phyloP scores from a whole-genome alignment of 1,140 invertebrate genomes.

The Babylonia areolata region DNA sequence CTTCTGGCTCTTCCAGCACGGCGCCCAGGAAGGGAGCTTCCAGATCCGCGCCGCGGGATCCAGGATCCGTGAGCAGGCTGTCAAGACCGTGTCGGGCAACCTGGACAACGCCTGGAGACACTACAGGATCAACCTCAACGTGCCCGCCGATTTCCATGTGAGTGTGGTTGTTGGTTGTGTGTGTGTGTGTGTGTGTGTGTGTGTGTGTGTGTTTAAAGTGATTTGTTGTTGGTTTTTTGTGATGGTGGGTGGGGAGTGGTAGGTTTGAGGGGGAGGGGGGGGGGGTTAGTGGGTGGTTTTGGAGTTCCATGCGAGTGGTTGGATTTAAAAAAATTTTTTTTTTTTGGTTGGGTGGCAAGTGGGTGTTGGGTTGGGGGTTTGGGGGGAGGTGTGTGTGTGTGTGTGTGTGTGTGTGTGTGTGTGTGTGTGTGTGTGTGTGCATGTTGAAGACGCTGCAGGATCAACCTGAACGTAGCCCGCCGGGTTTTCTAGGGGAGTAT shows the following conservation, averaged over 20 bases:
- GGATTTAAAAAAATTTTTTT: too few species aligned
- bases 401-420: neutral
- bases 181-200: neutral
- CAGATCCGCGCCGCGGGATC: constrained; percentile 41
- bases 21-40: constrained; percentile 51
- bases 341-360: too few species aligned
- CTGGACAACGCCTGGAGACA: constrained; percentile 52
- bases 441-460: neutral
- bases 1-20: constrained; percentile 74
- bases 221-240: too few species aligned
- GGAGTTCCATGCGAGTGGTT: too few species aligned
- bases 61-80: constrained; percentile 11
- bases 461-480: too few species aligned
- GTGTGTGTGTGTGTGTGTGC: neutral
- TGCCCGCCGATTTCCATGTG: constrained; percentile 30
- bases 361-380: too few species aligned
- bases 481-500: too few species aligned
- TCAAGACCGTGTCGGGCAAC: constrained; percentile 49
- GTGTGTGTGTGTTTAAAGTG: neutral
- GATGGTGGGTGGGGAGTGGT: too few species aligned
- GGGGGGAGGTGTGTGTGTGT: too few species aligned
- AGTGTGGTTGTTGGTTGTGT: neutral
- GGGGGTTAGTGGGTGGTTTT: too few species aligned
- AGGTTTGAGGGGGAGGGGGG: too few species aligned
- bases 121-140: constrained; percentile 49